Percentiles rank a stretch among this genome's conserved stretches.
Evolutionary conservation across 2,113 vertebrate genomes (phyloP).

Genomic region (Heloderma charlesbogerti): DNA sequence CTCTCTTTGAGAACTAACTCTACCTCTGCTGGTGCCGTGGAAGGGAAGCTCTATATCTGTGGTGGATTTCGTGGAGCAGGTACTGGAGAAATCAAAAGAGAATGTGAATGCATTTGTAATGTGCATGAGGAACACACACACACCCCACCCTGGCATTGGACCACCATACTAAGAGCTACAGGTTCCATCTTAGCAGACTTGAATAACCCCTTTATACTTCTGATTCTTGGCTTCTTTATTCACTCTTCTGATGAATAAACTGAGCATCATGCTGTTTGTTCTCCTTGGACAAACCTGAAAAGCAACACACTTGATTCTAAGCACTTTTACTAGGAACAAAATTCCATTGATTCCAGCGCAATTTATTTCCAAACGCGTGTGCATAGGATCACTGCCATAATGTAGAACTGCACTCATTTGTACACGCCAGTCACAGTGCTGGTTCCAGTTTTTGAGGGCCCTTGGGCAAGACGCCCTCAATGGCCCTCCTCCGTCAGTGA

Average conservation of each 20-base stretch:
- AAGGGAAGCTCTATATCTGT: slow-evolving; percentile 93
- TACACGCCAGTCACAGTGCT: background rate
- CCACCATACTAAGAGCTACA: background rate
- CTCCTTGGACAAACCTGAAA: slow-evolving; percentile 13
- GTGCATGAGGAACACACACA: accelerated
- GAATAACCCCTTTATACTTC: slow-evolving; percentile 46
- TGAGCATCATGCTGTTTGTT: slow-evolving; percentile 20
- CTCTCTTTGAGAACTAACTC: slow-evolving; percentile 89
- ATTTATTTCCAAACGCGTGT: background rate
- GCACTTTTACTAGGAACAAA: background rate
- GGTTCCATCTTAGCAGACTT: background rate
- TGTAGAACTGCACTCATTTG: accelerated
- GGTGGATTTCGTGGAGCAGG: slow-evolving; percentile 96
- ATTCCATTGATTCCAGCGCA: background rate
- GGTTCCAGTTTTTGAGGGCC: too few relatives aligned
- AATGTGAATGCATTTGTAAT: background rate
- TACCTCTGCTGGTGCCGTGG: slow-evolving; percentile 86
- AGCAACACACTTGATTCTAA: background rate
- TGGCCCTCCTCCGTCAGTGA: too few relatives aligned
- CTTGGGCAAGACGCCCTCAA: too few relatives aligned
- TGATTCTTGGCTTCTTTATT: slow-evolving; percentile 26
- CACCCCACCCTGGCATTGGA: background rate
- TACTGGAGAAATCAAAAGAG: slow-evolving; percentile 64
- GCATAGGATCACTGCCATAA: background rate
- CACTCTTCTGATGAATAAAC: slow-evolving; percentile 55